Percentiles rank a stretch among this genome's conserved stretches.
Evolutionary conservation across 2,113 vertebrate genomes (phyloP).

Genomic region (Forbesichthys papilliferus): DNA sequence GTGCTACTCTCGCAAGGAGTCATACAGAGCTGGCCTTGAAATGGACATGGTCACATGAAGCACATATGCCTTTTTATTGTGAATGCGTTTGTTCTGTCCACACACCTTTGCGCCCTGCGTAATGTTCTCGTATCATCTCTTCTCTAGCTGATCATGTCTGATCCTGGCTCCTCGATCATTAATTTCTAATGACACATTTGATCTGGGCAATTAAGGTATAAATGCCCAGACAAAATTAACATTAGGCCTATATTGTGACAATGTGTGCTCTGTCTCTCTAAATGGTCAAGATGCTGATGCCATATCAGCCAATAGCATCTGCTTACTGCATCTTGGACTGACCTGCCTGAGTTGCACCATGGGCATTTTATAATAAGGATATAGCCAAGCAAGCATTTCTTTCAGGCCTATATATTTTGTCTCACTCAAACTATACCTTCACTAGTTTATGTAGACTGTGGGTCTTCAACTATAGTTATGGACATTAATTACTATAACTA

Average conservation of each 20-base stretch:
- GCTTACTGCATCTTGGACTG: conserved; percentile 2
- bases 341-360: neutral
- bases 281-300: conserved; percentile 7
- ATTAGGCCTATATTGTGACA: conserved; percentile 3
- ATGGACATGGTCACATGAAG: conserved; percentile 35
- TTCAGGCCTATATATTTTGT: too few relatives aligned
- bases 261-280: neutral
- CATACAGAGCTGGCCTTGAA: conserved; percentile 33
- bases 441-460: neutral
- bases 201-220: conserved; percentile 36
- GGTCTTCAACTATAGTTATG: neutral
- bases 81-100: conserved; percentile 16
- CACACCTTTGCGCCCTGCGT: conserved; percentile 21
- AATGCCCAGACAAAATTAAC: conserved; percentile 25
- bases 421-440: neutral
- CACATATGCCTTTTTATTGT: conserved; percentile 31
- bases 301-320: neutral
- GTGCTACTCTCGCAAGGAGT: conserved; percentile 21
- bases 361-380: too few relatives aligned
- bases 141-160: conserved; percentile 18
- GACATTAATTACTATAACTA: neutral
- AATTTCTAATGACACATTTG: conserved; percentile 13
- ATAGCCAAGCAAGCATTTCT: too few relatives aligned
- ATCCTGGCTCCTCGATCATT: conserved; percentile 33
- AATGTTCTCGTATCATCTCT: conserved; percentile 27